These are phyloP conservation scores for Ischnus inquisitorius DNA, from an alignment of 2,888 invertebrate genomes.

Conservation along the genomic window DNA sequence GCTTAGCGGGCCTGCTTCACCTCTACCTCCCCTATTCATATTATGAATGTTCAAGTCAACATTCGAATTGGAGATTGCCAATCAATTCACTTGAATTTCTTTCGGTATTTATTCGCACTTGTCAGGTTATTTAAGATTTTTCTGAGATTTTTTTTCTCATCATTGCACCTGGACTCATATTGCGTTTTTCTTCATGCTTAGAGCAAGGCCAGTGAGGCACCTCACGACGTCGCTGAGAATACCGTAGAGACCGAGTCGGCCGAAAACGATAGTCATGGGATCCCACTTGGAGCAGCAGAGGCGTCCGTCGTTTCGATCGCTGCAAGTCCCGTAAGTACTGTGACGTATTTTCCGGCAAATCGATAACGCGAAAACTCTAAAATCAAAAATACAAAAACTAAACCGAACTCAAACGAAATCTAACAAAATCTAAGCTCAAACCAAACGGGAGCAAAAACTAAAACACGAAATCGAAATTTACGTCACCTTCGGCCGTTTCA, in stretches of 20 bases:
- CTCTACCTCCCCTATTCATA: slow-evolving; percentile 16
- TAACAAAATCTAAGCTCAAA: too few relatives aligned
- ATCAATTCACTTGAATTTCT: slow-evolving; percentile 12
- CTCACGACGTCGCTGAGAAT: slow-evolving; percentile 7
- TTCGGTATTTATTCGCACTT: slow-evolving; percentile 17
- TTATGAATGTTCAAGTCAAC: slow-evolving; percentile 14
- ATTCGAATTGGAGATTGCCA: slow-evolving; percentile 15
- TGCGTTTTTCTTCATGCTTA: slow-evolving; percentile 17
- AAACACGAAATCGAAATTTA: too few relatives aligned
- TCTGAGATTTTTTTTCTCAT: slow-evolving; percentile 23
- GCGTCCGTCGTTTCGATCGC: slow-evolving; percentile 9
- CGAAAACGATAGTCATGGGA: slow-evolving; percentile 28
- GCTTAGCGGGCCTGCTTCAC: slow-evolving; percentile 10
- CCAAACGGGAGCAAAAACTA: too few relatives aligned
- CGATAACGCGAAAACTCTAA: too few relatives aligned
- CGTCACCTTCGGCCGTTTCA: too few relatives aligned
- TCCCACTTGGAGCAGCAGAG: slow-evolving; percentile 3
- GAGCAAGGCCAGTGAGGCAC: slow-evolving; percentile 20
- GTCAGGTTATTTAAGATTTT: slow-evolving; percentile 21
- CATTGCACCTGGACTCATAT: slow-evolving; percentile 24
- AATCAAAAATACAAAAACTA: too few relatives aligned
- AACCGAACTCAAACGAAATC: too few relatives aligned
- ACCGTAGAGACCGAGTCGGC: slow-evolving; percentile 23
- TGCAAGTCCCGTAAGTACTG: slow-evolving; percentile 19
- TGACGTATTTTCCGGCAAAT: too few relatives aligned